Conservation (phyloP, 2,797 vertebrate species). For the Phrynocephalus forsythii region DNA sequence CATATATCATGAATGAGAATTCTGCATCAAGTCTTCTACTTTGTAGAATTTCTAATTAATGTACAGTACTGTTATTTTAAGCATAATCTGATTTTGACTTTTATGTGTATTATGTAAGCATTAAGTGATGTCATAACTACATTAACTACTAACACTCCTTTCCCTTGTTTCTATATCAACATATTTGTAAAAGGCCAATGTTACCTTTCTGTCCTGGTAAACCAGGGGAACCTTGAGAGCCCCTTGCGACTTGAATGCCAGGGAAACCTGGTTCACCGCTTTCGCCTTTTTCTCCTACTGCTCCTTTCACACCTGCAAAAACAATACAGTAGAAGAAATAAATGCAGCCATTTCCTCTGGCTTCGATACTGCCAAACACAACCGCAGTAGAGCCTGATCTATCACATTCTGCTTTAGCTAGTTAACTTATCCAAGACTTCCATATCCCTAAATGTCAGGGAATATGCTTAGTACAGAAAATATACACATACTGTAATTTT, state of each 20-base stretch:
- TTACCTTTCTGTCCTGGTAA: conserved; percentile 84
- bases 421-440: too few species aligned
- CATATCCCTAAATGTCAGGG: not conserved
- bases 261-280: conserved; percentile 72
- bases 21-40: not conserved
- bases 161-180: not conserved
- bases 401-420: too few species aligned
- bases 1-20: not conserved
- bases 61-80: not conserved
- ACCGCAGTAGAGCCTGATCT: too few species aligned
- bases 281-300: conserved; percentile 74
- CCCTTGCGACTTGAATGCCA: conserved; percentile 79
- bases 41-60: not conserved
- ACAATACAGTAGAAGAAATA: conserved; percentile 26
- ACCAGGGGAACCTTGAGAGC: conserved; percentile 83
- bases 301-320: conserved; percentile 77
- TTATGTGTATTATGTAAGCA: not conserved
- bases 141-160: not conserved
- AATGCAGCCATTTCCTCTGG: not conserved
- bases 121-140: not conserved
- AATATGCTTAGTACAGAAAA: too few species aligned
- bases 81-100: not conserved
- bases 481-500: too few species aligned
- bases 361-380: not conserved
- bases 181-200: conserved; percentile 1